Conservation (phyloP, 2,113 vertebrate genomes). For the Alligator mississippiensis region DNA sequence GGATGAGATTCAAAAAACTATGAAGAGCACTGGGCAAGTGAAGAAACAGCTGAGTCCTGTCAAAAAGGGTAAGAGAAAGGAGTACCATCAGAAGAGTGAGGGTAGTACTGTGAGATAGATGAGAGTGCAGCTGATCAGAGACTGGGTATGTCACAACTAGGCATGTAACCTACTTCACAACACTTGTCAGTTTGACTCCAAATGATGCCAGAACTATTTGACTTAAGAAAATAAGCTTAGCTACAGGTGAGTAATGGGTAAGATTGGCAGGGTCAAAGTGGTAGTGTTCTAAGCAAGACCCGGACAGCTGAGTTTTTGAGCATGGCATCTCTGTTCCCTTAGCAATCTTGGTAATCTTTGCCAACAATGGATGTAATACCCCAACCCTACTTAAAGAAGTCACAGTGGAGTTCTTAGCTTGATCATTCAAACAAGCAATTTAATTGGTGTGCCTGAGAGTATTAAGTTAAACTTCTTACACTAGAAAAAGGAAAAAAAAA, state of each 20-base stretch:
- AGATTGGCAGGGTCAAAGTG: neutral
- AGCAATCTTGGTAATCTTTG: neutral
- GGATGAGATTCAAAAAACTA: neutral
- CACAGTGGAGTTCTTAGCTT: neutral
- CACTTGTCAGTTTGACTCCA: neutral
- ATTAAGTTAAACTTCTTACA: neutral
- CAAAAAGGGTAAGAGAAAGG: neutral
- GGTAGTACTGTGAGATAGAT: neutral
- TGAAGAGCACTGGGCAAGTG: neutral
- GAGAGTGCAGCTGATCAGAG: neutral
- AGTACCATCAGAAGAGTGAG: neutral
- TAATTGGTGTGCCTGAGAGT: neutral
- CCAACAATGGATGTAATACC: neutral
- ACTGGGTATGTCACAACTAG: neutral
- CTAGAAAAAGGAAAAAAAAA: neutral
- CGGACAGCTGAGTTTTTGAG: neutral
- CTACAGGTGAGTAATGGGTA: neutral
- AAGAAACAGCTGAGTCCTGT: neutral
- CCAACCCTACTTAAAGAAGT: accelerated
- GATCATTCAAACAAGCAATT: neutral
- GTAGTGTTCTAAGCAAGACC: neutral
- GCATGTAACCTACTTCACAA: too few relatives aligned
- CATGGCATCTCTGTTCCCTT: neutral
- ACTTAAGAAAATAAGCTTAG: neutral
- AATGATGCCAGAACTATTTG: neutral